Evolutionary conservation across 2,888 invertebrate genomes (phyloP), one percentile per base, ranked within the genome.

Genomic region (Imbricaverruca yamaguchii): DNA sequence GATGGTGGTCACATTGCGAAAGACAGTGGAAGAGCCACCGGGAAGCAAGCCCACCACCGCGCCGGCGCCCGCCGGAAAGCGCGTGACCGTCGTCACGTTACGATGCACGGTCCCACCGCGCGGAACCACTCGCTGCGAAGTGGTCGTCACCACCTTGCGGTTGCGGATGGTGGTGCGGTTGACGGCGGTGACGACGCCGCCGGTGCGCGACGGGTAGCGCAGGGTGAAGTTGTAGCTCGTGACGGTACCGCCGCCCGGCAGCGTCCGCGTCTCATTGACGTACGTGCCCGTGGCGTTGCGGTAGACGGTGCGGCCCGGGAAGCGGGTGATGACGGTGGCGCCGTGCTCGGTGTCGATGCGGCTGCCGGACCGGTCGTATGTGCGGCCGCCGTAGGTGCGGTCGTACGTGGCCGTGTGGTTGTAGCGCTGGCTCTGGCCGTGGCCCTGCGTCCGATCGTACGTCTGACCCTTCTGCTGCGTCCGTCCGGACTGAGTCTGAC

Each of bases 341-440:
- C 78, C 78, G 13, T 57, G 56, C 23, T 21, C 21, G 4, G 57
- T 78, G 12, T 57, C 56, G n/a, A 21, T 21, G 7, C 56, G 78
- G 21, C 78, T 57, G 23, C 55, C 13, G 21, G 23, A 15, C 12
- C 78, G 78, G 78, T 78, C 78, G 57, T 78, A 78, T 3, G 78
- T 78, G 11, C 56, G 56, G n/a, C 78, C 57, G 56, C 23, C 57
- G 56, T 53, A 12, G 15, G 74, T 74, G 53, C 53, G 59, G 23
- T 83, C 82, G 65, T 82, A 79, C 53, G 81, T 81, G 3, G 82
- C 74, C 67, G 25, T 80, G 74, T 74, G 63, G 39, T 65, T 61
- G 80, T 82, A 82, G 53, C 69, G 80, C 63, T 83, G 79, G 18
- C 81, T 81, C 25, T 80, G 80, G 61, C 82, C 81, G 7, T 15